Evolutionary conservation across 2,888 invertebrate species (phyloP), one percentile per base, ranked within the genome.

Genomic region (Alviniconcha strummeri): DNA sequence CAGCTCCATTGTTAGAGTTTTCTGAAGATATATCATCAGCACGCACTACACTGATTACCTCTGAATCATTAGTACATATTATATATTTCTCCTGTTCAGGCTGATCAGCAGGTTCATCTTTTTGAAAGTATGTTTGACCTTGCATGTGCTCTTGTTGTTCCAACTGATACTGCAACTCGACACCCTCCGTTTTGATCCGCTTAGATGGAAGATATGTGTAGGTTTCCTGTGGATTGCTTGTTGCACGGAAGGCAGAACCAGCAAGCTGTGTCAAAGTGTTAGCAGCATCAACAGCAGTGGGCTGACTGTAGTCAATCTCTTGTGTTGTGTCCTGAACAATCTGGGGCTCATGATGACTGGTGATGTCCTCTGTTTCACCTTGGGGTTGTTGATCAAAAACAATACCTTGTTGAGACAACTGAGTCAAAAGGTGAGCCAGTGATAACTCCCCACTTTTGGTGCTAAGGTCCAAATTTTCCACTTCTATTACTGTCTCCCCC

Each of bases 401-500:
- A 54, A 86, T 86, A 6, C 86, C 86, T 55, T 86, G 86, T 57
- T 86, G 86, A 54, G 86, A 86, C n/a, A 86, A 77, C 77, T 86
- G 86, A 9, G 86, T 84, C 13, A 86, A 78, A 54, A 86, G 85
- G 36, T 86, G 86, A 15, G 86, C 86, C 57, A 86, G 83, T 1
- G 86, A 86, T 19, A 86, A 80, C 80, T 86, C 86, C 9, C 84
- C 86, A 55, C 86, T 84, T 77, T 86, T 85, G 9, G 86, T 77
- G 71, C 84, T 85, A 9, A 86, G 77, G 64, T 86, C 86, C 13
- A 86, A 69, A 52, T 86, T 86, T 56, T 86, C 86, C 11, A 86
- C 86, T 71, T 86, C 86, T 69, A 86, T 86, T 19, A 86, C 86
- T 7, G 86, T 86, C 82, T 86, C 86, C 17, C 86, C 86, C n/a